Evolutionary conservation across 2,113 vertebrate genomes (phyloP).

Genomic region (Galeopterus variegatus): DNA sequence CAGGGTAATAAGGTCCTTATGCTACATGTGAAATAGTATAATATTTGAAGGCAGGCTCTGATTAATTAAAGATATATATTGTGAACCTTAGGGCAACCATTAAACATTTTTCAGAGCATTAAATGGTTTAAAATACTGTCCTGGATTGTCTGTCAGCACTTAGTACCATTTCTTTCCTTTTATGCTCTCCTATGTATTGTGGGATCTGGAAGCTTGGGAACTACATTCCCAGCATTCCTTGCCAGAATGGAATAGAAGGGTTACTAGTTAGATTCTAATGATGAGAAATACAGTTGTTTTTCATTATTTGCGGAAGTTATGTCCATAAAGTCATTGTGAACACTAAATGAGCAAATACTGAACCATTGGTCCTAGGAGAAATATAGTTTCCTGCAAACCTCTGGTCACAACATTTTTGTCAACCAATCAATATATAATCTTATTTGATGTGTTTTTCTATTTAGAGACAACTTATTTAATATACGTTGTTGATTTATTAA

Average conservation of each 20-base stretch:
- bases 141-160: not conserved
- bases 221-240: constrained; percentile 39
- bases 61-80: not conserved
- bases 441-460: too few species aligned
- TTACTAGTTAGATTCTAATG: not conserved
- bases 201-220: not conserved
- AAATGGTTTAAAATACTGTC: not conserved
- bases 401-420: not conserved
- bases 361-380: not conserved
- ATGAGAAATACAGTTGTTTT: not conserved
- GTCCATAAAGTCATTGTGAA: not conserved
- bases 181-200: not conserved
- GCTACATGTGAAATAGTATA: not conserved
- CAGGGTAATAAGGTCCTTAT: not conserved
- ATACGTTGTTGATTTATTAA: too few species aligned
- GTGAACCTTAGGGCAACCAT: not conserved
- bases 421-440: not conserved
- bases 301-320: not conserved
- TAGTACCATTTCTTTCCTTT: not conserved
- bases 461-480: too few species aligned
- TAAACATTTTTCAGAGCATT: not conserved
- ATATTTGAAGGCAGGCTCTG: not conserved
- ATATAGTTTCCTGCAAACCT: not conserved
- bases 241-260: not conserved
- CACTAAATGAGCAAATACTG: not conserved